Conservation (phyloP, 2,888 invertebrate genomes). For the Philereme transversata region DNA sequence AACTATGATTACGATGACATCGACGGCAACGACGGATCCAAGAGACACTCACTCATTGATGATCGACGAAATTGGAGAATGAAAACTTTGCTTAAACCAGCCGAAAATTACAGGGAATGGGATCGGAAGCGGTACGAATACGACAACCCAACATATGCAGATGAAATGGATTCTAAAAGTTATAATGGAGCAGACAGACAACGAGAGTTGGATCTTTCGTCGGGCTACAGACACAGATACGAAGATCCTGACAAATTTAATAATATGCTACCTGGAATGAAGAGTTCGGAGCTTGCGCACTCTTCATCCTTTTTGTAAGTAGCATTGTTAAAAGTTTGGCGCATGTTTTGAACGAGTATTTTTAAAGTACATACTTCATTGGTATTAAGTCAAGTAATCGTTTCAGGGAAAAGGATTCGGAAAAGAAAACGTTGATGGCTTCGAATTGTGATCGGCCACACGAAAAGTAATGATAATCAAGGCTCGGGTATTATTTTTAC, state of each 20-base stretch:
- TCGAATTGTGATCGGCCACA: conserved; percentile 71
- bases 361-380: neutral
- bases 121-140: conserved; percentile 60
- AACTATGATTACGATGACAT: conserved; percentile 70
- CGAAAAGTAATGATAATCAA: conserved; percentile 48
- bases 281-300: conserved; percentile 57
- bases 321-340: conserved; percentile 20
- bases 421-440: conserved; percentile 55
- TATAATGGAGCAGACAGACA: conserved; percentile 50
- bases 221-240: conserved; percentile 54
- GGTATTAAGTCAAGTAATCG: neutral
- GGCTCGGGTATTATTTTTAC: neutral
- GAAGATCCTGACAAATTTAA: conserved; percentile 57
- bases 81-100: conserved; percentile 58
- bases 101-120: conserved; percentile 63
- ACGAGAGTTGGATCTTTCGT: conserved; percentile 50
- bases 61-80: conserved; percentile 73
- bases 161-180: conserved; percentile 57
- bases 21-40: conserved; percentile 55
- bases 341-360: neutral
- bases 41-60: conserved; percentile 61
- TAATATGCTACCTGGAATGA: conserved; percentile 44
- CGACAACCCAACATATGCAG: conserved; percentile 57
- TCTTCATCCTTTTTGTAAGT: conserved; percentile 46
- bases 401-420: conserved; percentile 64